Evolutionary conservation across 2,888 invertebrate species (phyloP), one percentile per base, ranked within the genome.

Genomic region (Hoplodrina blanda): DNA sequence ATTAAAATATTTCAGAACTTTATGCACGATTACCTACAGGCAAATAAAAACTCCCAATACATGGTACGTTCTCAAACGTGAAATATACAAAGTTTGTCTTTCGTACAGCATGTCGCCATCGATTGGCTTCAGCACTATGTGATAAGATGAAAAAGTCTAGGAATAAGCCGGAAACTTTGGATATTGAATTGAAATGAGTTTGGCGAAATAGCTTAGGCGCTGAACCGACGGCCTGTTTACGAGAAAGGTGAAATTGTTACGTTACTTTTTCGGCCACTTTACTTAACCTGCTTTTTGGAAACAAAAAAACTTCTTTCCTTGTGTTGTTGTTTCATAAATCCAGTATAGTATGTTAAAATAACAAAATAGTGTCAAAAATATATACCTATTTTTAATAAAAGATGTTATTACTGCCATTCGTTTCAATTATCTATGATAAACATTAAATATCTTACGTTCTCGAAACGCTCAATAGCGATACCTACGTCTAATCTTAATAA

Each of bases 121-220:
- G 71, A 82, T 74, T 73, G 71, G 65, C 55, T 73, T 66, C 67
- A 78, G 69, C 64, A 76, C 70, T 79, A 75, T 76, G 85, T 83
- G 76, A 82, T 79, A 84, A 79, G 73, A 82, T 73, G 76, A 76
- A 82, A 82, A 83, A 73, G 79, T 83, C 74, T 81, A 76, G 80
- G 69, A 71, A 82, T 74, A 79, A 76, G 60, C 69, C 82, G 56
- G 64, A 74, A 83, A 83, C 73, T 83, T 83, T 82, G 46, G 69
- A 79, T 83, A 83, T 83, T 83, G 82, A 82, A 84, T 83, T 84
- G 82, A 84, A 83, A 84, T 82, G 85, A 84, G 85, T 84, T 79
- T 55, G 80, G 71, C 62, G 76, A 79, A 83, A 79, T 82, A 75
- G 73, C 80, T 76, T 73, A 75, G 76, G 76, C 73, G 62, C 69